Evolutionary conservation across 2,797 vertebrate genomes (phyloP).

Genomic region (Malacoraja senta): DNA sequence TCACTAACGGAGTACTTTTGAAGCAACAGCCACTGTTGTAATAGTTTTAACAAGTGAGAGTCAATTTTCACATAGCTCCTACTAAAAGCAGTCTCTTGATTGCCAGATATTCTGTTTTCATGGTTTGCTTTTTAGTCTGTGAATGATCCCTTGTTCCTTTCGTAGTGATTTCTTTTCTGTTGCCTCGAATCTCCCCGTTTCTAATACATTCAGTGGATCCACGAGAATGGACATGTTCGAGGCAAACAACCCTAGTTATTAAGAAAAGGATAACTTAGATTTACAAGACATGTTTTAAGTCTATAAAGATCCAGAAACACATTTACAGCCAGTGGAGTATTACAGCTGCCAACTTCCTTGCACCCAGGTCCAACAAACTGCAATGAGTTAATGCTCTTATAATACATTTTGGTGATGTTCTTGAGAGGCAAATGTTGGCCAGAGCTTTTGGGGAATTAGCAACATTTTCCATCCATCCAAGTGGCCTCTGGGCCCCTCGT

Average conservation of each 20-base stretch:
- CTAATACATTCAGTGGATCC: neutral
- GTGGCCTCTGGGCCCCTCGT: neutral
- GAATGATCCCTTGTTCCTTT: neutral
- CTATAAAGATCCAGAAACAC: neutral
- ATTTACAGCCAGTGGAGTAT: neutral
- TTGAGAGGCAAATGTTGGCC: neutral
- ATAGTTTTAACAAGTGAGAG: neutral
- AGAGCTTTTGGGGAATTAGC: neutral
- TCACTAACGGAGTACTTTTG: neutral
- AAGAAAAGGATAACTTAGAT: neutral
- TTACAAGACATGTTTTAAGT: neutral
- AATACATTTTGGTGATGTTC: neutral
- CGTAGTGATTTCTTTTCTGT: neutral
- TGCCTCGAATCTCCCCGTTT: neutral
- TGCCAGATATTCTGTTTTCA: neutral
- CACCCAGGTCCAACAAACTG: neutral
- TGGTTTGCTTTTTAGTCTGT: neutral
- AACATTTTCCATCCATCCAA: slow-evolving; percentile 22
- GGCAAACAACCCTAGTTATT: neutral
- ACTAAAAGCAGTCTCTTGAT: neutral
- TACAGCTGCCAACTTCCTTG: neutral
- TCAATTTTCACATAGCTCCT: neutral
- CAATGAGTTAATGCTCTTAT: slow-evolving; percentile 14
- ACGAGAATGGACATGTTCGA: neutral
- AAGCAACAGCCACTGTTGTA: neutral